These are phyloP conservation scores for Puma concolor DNA, from an alignment of 2,113 vertebrate genomes.

Conservation along the genomic window DNA sequence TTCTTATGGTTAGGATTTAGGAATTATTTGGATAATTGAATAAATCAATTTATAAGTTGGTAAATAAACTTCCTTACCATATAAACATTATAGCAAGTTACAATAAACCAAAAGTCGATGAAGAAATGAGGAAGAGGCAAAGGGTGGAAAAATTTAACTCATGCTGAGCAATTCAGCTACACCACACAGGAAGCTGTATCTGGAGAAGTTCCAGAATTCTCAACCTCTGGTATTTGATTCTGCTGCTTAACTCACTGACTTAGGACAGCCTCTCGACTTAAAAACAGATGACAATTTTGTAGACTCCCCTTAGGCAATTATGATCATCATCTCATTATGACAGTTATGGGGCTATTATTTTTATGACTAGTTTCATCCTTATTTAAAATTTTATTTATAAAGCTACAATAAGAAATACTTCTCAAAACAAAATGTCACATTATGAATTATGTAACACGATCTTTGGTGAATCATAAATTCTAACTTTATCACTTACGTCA, in stretches of 20 bases:
- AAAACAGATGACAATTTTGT: neutral
- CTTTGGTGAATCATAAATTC: slow-evolving; percentile 63
- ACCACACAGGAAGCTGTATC: neutral
- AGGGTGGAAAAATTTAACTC: neutral
- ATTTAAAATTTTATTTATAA: slow-evolving; percentile 53
- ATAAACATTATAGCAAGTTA: neutral
- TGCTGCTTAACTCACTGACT: neutral
- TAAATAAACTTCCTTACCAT: neutral
- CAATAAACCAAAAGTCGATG: neutral
- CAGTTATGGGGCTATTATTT: slow-evolving; percentile 33
- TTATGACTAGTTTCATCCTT: slow-evolving; percentile 38
- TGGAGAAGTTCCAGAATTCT: neutral
- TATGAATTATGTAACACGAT: slow-evolving; percentile 64
- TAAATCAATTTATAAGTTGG: neutral
- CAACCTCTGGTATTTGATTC: neutral
- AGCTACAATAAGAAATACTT: slow-evolving; percentile 41
- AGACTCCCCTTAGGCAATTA: neutral
- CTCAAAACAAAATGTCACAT: slow-evolving; percentile 45
- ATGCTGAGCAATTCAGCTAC: neutral
- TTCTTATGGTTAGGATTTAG: neutral
- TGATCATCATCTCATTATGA: neutral
- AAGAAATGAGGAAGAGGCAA: neutral
- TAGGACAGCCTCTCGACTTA: neutral
- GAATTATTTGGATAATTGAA: slow-evolving; percentile 1
- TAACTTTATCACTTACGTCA: slow-evolving; percentile 69